Evolutionary conservation across 2,888 invertebrate genomes (phyloP).

Genomic region (Dichetophora obliterata): DNA sequence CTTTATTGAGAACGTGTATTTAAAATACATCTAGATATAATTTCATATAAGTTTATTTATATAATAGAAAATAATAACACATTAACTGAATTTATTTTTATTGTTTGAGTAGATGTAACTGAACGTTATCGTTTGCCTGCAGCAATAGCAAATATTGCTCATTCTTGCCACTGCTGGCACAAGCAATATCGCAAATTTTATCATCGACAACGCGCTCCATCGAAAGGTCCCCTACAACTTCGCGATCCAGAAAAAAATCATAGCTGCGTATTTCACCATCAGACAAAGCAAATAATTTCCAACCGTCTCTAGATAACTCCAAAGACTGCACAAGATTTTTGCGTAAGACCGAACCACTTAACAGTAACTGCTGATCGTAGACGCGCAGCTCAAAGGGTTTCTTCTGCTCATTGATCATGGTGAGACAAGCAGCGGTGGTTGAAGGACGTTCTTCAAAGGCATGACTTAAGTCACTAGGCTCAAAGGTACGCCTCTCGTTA

Average conservation of each 20-base stretch:
- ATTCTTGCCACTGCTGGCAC: conserved; percentile 48
- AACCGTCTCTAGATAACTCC: conserved; percentile 64
- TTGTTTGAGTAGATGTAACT: conserved; percentile 54
- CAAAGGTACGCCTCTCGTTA: conserved; percentile 60
- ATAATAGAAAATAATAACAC: neutral
- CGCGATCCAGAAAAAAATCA: conserved; percentile 63
- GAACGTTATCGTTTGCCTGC: conserved; percentile 48
- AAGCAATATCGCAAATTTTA: conserved; percentile 56
- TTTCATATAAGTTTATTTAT: neutral
- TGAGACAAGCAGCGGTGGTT: conserved; percentile 56
- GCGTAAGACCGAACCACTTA: conserved; percentile 63
- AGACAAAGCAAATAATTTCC: conserved; percentile 62
- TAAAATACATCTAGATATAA: neutral
- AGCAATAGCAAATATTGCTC: conserved; percentile 56
- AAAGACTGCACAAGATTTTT: conserved; percentile 63
- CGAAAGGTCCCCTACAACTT: conserved; percentile 43
- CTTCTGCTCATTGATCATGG: conserved; percentile 56
- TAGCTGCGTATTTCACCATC: conserved; percentile 62
- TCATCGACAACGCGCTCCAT: neutral
- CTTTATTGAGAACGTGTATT: neutral
- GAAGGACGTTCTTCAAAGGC: conserved; percentile 54
- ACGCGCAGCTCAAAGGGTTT: conserved; percentile 61
- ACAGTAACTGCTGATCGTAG: conserved; percentile 64
- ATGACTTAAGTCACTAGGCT: neutral
- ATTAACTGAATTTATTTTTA: conserved; percentile 15